Evolutionary conservation across 2,113 vertebrate species (phyloP).

Genomic region (Spermophilus dauricus): DNA sequence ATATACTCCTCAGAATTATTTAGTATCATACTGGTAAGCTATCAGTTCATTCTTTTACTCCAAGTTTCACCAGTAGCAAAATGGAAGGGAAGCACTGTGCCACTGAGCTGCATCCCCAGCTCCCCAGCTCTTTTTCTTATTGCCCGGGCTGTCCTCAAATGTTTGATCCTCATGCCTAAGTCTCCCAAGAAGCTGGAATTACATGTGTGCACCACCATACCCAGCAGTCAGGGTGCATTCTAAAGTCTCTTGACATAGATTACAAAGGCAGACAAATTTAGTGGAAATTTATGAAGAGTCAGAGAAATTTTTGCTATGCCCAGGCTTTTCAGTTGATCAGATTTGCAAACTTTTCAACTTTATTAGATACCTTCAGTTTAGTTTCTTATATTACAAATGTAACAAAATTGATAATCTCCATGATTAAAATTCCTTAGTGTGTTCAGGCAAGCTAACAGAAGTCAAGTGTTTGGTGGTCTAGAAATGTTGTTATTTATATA

Average conservation of each 20-base stretch:
- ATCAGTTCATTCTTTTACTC: no score
- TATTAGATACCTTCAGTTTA: not conserved
- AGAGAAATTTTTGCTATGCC: not conserved
- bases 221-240: not conserved
- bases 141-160: not conserved
- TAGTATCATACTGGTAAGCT: no score
- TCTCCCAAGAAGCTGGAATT: not conserved
- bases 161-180: not conserved
- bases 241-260: not conserved
- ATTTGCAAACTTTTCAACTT: slow-evolving; percentile 37
- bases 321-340: slow-evolving; percentile 1
- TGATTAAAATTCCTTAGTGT: slow-evolving; percentile 36
- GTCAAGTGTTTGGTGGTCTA: not conserved
- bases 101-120: no score
- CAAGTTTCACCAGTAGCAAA: no score
- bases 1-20: no score
- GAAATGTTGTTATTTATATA: slow-evolving; percentile 50
- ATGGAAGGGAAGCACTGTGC: no score
- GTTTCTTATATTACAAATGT: slow-evolving; percentile 48
- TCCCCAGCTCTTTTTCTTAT: no score
- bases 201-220: not conserved
- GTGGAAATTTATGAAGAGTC: not conserved
- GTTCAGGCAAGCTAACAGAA: not conserved
- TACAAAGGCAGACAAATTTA: not conserved
- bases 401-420: slow-evolving; percentile 52